These are phyloP conservation scores for Bettongia penicillata DNA, from an alignment of 2,113 vertebrate genomes.

Conservation along the genomic window DNA sequence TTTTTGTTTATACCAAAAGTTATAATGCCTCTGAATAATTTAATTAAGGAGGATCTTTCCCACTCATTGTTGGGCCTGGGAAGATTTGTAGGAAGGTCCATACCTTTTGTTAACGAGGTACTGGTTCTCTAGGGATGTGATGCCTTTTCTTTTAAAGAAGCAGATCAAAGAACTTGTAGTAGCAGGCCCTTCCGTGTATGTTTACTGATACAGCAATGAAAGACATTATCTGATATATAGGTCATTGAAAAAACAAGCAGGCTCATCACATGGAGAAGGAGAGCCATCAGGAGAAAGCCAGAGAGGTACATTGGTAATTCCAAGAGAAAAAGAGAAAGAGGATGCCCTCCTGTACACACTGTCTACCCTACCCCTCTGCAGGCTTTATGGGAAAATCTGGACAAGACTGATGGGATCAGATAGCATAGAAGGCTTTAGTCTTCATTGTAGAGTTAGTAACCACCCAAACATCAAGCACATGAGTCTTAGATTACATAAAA, in stretches of 20 bases:
- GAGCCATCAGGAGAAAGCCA: background rate
- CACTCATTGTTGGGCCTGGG: no score
- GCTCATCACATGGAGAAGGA: background rate
- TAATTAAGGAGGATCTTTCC: no score
- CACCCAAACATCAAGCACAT: background rate
- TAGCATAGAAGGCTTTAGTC: background rate
- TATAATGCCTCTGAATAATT: no score
- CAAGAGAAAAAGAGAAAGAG: background rate
- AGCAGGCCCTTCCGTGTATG: no score
- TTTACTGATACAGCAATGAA: background rate
- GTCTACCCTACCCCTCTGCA: background rate
- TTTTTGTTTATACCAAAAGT: no score
- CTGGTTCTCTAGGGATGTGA: no score
- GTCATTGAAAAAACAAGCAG: background rate
- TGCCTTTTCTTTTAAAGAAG: no score
- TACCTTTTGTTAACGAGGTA: no score
- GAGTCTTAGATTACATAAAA: background rate
- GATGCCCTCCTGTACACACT: background rate
- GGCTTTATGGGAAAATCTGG: background rate
- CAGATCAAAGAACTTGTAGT: no score
- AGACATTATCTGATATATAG: background rate
- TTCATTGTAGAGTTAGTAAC: background rate
- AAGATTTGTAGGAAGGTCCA: no score
- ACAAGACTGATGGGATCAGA: background rate
- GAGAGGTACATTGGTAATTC: background rate